Percentiles rank a stretch among this genome's conserved stretches.
Evolutionary conservation across 2,888 invertebrate species (phyloP).

Genomic region (Aphidius colemani): DNA sequence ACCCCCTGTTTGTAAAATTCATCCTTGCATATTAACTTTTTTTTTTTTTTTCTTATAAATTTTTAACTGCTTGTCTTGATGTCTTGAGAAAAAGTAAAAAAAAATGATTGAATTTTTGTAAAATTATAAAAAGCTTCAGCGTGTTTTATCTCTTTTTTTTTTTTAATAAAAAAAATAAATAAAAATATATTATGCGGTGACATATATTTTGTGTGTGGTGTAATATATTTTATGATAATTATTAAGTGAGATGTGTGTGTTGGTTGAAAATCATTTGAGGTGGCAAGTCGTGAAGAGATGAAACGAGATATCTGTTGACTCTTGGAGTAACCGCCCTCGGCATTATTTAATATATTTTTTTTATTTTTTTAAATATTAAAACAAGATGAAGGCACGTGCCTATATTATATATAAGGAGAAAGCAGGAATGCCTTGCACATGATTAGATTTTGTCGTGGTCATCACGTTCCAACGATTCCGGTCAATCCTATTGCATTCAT

Average conservation of each 20-base stretch:
- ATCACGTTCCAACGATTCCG: conserved; percentile 9
- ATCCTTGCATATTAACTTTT: conserved; percentile 7
- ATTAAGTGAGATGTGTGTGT: conserved; percentile 14
- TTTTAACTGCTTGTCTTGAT: not conserved
- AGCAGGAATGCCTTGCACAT: conserved; percentile 11
- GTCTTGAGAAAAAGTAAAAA: not conserved
- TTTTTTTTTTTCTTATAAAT: conserved; percentile 20
- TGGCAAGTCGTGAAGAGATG: conserved; percentile 26
- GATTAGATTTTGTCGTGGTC: conserved; percentile 13
- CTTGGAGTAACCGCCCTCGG: conserved; percentile 9
- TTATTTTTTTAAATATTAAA: not conserved
- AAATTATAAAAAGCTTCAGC: not conserved
- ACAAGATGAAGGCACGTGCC: conserved; percentile 20
- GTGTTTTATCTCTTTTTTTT: not conserved
- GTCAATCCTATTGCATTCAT: too few species aligned
- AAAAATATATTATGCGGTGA: too few species aligned
- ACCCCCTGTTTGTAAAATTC: too few species aligned
- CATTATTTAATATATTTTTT: conserved; percentile 1
- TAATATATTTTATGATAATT: conserved; percentile 5
- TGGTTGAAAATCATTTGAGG: conserved; percentile 18
- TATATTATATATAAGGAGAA: not conserved
- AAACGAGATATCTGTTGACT: conserved; percentile 27
- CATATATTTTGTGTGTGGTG: not conserved
- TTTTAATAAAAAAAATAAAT: too few species aligned
- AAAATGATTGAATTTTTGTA: not conserved